Conservation (phyloP, 2,797 vertebrate species). For the Tangara arthus region DNA sequence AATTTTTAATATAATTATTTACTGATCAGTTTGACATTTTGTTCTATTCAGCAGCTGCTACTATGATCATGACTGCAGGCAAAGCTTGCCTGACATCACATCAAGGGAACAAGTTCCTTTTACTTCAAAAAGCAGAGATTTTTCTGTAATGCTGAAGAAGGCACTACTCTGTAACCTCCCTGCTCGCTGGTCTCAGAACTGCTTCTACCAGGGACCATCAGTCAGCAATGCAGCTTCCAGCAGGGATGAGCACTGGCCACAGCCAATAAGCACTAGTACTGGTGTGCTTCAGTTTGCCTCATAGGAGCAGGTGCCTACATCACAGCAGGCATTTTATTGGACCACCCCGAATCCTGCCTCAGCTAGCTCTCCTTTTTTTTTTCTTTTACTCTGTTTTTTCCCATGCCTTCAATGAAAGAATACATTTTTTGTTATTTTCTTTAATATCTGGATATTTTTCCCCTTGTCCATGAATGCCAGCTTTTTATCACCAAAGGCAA, state of each 20-base stretch:
- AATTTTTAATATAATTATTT: neutral
- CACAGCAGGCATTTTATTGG: neutral
- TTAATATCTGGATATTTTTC: neutral
- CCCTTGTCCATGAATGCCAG: neutral
- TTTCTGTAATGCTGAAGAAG: neutral
- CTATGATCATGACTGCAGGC: neutral
- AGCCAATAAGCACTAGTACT: rapidly evolving
- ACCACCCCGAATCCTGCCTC: neutral
- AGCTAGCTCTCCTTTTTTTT: neutral
- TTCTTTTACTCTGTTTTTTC: neutral
- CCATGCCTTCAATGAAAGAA: neutral
- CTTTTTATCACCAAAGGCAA: neutral
- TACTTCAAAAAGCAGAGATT: neutral
- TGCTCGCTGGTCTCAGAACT: neutral
- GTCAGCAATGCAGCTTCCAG: neutral
- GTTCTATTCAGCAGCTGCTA: neutral
- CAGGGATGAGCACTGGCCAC: neutral
- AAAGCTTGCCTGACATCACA: neutral
- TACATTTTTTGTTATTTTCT: neutral
- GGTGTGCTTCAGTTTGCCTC: neutral
- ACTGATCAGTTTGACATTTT: neutral
- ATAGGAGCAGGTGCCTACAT: neutral
- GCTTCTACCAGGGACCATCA: neutral
- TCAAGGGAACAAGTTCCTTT: neutral
- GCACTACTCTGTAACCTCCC: neutral